Conservation (phyloP, 1,140 invertebrate genomes). For the Scaptodrosophila lebanonensis region DNA sequence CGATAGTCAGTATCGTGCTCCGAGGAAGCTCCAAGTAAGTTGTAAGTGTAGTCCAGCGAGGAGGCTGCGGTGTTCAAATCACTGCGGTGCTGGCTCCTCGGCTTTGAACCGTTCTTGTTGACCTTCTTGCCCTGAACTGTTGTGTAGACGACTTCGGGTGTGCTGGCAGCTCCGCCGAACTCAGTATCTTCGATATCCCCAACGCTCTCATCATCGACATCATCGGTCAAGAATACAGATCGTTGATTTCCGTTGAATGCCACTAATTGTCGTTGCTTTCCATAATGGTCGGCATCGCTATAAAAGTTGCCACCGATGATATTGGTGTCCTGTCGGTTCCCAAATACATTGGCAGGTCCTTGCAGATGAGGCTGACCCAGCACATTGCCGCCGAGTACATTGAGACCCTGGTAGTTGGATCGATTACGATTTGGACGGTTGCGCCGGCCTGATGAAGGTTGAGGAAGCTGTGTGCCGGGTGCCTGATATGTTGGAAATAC, state of each 20-base stretch:
- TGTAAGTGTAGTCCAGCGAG: constrained; percentile 3
- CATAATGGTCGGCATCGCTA: constrained; percentile 18
- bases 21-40: constrained; percentile 30
- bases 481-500: neutral
- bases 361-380: constrained; percentile 50
- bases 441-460: constrained; percentile 15
- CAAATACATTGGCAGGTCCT: constrained; percentile 33
- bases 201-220: constrained; percentile 35
- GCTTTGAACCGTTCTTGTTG: constrained; percentile 2
- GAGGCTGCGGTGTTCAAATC: neutral
- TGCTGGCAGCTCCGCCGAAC: constrained; percentile 40
- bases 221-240: constrained; percentile 27
- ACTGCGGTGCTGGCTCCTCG: neutral
- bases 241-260: constrained; percentile 40
- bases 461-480: too few species aligned
- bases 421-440: constrained; percentile 23
- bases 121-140: constrained; percentile 10
- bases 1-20: constrained; percentile 45
- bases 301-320: constrained; percentile 65
- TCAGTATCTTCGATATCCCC: constrained; percentile 30
- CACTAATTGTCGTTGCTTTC: constrained; percentile 12
- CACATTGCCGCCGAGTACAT: constrained; percentile 51
- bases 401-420: constrained; percentile 60
- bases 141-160: constrained; percentile 28
- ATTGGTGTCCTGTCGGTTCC: constrained; percentile 60